Evolutionary conservation across 1,140 invertebrate species (phyloP).

Genomic region (Aphelenchoides besseyi): DNA sequence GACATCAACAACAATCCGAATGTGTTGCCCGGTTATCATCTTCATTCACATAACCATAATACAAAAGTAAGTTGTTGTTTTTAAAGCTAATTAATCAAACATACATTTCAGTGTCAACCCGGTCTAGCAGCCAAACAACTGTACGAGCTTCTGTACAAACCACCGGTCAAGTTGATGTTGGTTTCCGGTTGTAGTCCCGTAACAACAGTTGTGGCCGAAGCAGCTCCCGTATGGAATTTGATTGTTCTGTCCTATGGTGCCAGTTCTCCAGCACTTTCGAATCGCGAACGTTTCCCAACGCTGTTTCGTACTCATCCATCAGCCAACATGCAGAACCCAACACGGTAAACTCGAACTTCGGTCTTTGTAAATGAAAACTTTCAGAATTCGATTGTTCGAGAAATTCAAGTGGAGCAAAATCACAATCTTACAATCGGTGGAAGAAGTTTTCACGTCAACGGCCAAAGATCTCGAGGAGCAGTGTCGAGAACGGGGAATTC

Average conservation of each 20-base stretch:
- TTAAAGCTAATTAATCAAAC: not conserved
- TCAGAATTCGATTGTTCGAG: conserved; percentile 85
- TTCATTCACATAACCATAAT: conserved; percentile 89
- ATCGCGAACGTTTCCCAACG: conserved; percentile 91
- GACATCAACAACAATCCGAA: conserved; percentile 87
- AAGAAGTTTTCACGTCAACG: conserved; percentile 99
- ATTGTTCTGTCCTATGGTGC: conserved; percentile 96
- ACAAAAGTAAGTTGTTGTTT: conserved; percentile 76
- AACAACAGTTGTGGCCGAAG: conserved; percentile 97
- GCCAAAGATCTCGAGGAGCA: conserved; percentile 91
- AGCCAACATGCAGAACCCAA: conserved; percentile 97
- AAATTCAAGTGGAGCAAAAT: conserved; percentile 94
- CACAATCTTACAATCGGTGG: conserved; percentile 93
- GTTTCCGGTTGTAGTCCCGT: conserved; percentile 91
- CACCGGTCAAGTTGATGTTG: conserved; percentile 89
- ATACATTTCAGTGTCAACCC: conserved; percentile 80
- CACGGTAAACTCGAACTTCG: conserved; percentile 63
- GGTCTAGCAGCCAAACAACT: conserved; percentile 93
- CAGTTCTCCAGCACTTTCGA: conserved; percentile 93
- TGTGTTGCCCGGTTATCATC: conserved; percentile 82
- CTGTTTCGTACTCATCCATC: conserved; percentile 98
- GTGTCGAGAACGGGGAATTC: conserved; percentile 85
- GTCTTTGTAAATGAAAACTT: not conserved
- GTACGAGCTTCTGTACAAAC: conserved; percentile 95
- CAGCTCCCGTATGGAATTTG: conserved; percentile 99